Evolutionary conservation across 2,113 vertebrate species (phyloP).

Genomic region (Ranitomeya imitator): DNA sequence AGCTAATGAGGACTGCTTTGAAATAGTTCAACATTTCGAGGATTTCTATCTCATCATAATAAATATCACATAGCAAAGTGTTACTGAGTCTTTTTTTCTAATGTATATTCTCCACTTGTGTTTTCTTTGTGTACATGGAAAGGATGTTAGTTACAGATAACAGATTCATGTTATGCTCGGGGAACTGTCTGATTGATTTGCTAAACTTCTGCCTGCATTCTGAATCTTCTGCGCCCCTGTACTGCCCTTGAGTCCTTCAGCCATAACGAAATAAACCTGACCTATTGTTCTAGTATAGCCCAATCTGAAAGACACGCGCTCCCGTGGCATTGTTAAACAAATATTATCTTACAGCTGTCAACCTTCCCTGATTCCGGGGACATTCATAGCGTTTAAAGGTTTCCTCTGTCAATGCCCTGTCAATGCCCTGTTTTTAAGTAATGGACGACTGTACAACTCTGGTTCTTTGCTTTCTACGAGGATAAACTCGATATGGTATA

Average conservation of each 20-base stretch:
- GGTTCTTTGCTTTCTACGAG: not conserved
- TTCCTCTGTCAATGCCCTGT: slow-evolving; percentile 13
- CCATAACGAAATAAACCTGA: slow-evolving; percentile 28
- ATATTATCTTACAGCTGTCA: slow-evolving; percentile 44
- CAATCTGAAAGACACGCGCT: slow-evolving; percentile 23
- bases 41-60: too few species aligned
- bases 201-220: slow-evolving; percentile 17
- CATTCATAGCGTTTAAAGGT: slow-evolving; percentile 21
- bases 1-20: not conserved
- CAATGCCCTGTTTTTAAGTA: slow-evolving; percentile 30
- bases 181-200: slow-evolving; percentile 29
- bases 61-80: not conserved
- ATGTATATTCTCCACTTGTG: slow-evolving; percentile 8
- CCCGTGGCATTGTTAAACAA: slow-evolving; percentile 31
- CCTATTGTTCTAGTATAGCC: slow-evolving; percentile 27
- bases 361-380: slow-evolving; percentile 18
- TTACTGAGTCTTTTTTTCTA: not conserved
- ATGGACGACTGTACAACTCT: slow-evolving; percentile 13
- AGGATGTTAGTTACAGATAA: slow-evolving; percentile 25
- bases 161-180: slow-evolving; percentile 30
- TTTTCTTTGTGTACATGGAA: not conserved
- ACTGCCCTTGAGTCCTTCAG: slow-evolving; percentile 14
- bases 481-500: not conserved
- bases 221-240: slow-evolving; percentile 9
- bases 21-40: not conserved